Base-by-base conservation (phyloP, 1,140 invertebrate genomes). In the Matsumurasca onukii region DNA sequence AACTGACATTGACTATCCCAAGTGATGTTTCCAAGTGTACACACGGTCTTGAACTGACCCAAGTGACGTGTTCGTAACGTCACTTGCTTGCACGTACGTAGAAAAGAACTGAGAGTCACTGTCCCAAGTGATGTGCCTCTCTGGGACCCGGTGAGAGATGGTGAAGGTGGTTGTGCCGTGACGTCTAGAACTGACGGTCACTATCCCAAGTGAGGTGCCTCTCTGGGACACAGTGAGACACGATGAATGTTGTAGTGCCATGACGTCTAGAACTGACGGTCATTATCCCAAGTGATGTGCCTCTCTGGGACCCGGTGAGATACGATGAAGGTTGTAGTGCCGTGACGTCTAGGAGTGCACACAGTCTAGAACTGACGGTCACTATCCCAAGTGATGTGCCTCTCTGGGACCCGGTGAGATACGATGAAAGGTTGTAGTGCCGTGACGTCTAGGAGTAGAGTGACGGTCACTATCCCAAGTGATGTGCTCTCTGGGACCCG, bases 61-160 rank as follows among this genome's bases (percentile, higher is more conserved):
- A n/a, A n/a, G n/a, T n/a, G n/a, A n/a, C n/a, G n/a, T n/a, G n/a
- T n/a, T n/a, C n/a, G n/a, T n/a, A n/a, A n/a, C n/a, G n/a, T n/a
- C n/a, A n/a, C n/a, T n/a, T n/a, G n/a, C n/a, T n/a, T n/a, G n/a
- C n/a, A n/a, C n/a, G n/a, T n/a, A n/a, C n/a, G n/a, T n/a, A n/a
- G n/a, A n/a, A n/a, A n/a, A 59, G 55, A 59, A 59, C 55, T 59
- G 55, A 15, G 24, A 12, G 25, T 59, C 55, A 27, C 25, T n/a
- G 25, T 59, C 55, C 55, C 55, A 59, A 2, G 55, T 27, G 25
- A 59, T 59, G 55, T 59, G 55, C 3, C 55, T 22, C 22, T 59
- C 55, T 2, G 55, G 55, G 5, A 59, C 3, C 25, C 55, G 15
- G 55, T 59, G 55, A 25, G 22, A 27, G 24, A 59, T 27, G 55